Percentiles rank a stretch among this genome's conserved stretches.
These are phyloP conservation scores for Rotaria magnacalcarata DNA, from an alignment of 2,888 invertebrate species.

Conservation along the genomic window DNA sequence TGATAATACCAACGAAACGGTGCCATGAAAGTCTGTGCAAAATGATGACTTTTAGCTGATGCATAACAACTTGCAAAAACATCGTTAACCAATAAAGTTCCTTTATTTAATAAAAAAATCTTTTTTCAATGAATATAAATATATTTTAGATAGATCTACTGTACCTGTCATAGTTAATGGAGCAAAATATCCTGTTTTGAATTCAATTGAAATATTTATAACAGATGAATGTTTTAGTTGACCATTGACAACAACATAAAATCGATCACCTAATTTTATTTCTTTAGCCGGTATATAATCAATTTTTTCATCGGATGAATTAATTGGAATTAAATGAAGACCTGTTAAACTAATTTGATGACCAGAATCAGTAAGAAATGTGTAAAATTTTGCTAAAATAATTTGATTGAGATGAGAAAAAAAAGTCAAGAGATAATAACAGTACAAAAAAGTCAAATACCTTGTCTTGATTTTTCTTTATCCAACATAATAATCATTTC, in stretches of 20 bases:
- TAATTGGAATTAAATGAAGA: constrained; percentile 3
- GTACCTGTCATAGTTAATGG: constrained; percentile 33
- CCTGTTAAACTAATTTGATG: constrained; percentile 6
- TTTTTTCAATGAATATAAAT: not conserved
- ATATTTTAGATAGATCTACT: not conserved
- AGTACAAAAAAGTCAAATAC: not conserved
- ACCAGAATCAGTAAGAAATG: not conserved
- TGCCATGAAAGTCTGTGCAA: not conserved
- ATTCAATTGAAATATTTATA: not conserved
- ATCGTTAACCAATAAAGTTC: not conserved
- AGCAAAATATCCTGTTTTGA: not conserved
- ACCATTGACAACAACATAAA: not conserved
- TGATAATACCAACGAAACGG: constrained; percentile 35
- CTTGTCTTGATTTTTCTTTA: not conserved
- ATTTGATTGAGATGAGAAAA: not conserved
- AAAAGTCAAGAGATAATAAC: no score
- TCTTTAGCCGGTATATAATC: not conserved
- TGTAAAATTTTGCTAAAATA: not conserved
- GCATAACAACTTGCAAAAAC: not conserved
- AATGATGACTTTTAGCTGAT: constrained; percentile 1
- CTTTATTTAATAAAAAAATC: not conserved
- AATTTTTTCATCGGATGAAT: not conserved
- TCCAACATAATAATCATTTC: constrained; percentile 32
- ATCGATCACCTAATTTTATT: not conserved
- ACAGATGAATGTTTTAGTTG: not conserved